A percentile compares a stretch with the other conserved stretches of the same genome.
These are phyloP conservation scores for Scatophagus argus DNA, from an alignment of 2,113 vertebrate genomes.

Conservation along the genomic window DNA sequence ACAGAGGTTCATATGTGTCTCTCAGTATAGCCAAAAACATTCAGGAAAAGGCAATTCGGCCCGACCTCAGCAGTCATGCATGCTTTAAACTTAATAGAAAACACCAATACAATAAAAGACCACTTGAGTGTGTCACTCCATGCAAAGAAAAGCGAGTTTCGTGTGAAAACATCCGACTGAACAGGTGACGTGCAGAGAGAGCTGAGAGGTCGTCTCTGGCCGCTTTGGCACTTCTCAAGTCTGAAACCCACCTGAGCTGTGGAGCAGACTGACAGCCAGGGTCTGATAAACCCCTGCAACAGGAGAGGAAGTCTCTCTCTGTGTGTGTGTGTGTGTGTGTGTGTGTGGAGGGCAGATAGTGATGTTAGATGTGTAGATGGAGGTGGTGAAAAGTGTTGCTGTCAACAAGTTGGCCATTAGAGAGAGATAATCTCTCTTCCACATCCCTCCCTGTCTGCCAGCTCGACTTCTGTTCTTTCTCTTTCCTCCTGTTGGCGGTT, in stretches of 20 bases:
- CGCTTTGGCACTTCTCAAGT: constrained; percentile 25
- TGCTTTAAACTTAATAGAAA: not conserved
- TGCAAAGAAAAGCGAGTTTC: not conserved
- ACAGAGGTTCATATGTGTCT: too few species aligned
- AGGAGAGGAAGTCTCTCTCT: constrained; percentile 40
- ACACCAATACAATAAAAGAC: not conserved
- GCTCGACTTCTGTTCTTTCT: constrained; percentile 56
- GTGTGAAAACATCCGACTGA: constrained; percentile 23
- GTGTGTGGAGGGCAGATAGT: constrained; percentile 43
- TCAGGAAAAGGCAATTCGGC: not conserved
- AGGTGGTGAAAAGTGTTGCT: constrained; percentile 75
- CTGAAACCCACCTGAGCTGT: constrained; percentile 51
- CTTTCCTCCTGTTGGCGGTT: not conserved
- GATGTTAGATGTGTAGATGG: constrained; percentile 70
- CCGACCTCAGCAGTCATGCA: not conserved
- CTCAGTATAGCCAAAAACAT: too few species aligned
- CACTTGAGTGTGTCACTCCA: not conserved
- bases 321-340: constrained; percentile 26
- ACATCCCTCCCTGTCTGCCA: constrained; percentile 44
- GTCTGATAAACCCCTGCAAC: constrained; percentile 60
- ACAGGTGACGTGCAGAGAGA: constrained; percentile 16
- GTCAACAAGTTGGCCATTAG: constrained; percentile 77
- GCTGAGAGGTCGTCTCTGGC: constrained; percentile 42
- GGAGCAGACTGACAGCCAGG: constrained; percentile 31
- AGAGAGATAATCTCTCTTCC: constrained; percentile 75